Base-by-base conservation (phyloP, 2,888 invertebrate genomes). In the Ophion obscuratus region DNA sequence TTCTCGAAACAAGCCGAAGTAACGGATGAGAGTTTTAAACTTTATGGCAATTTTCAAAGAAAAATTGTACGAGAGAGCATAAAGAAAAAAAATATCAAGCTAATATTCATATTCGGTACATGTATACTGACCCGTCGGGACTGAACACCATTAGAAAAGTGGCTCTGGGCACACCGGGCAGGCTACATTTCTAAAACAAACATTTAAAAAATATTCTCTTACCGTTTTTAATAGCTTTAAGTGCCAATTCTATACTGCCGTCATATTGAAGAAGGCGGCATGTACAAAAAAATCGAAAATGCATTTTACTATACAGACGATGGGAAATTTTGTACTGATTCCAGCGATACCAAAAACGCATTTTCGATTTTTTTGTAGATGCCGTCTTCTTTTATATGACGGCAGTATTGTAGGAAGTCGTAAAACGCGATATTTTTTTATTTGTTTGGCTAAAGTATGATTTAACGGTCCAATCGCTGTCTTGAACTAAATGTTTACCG, bases 141-240 rank as follows among this genome's bases (percentile, higher is more conserved):
- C 98, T 98, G 92, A 98, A 98, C 85, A 97, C 97, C 96, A 97
- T 97, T 86, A 98, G 95, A 94, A 97, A 98, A 81, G 98, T 97
- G 74, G 97, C 97, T 92, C 97, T 95, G 84, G 97, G 96, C 90
- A 96, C 95, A 73, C 97, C 97, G 71, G 97, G 97, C 91, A 97
- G 94, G 90, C 96, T 96, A 94, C 96, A 97, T 92, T 95, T 95
- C 97, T 96, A 94, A 57, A 74, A 66, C 80, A 47, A 80, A 36
- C 36, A 78, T 44, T 20, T 73, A 4, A 75, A 17, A 4, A 75
- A 14, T n/a, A 44, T 68, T 14, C 4, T 17, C 27, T 24, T 10
- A 40, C 20, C 17, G 20, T 47, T 61, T 17, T n/a, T 10, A 14
- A 64, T 27, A 67, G 2, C 5, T 5, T 53, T 53, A 1, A 5